Evolutionary conservation across 2,113 vertebrate species (phyloP), one percentile per base, ranked within the genome.

Genomic region (Rhegmatorhina hoffmannsi): DNA sequence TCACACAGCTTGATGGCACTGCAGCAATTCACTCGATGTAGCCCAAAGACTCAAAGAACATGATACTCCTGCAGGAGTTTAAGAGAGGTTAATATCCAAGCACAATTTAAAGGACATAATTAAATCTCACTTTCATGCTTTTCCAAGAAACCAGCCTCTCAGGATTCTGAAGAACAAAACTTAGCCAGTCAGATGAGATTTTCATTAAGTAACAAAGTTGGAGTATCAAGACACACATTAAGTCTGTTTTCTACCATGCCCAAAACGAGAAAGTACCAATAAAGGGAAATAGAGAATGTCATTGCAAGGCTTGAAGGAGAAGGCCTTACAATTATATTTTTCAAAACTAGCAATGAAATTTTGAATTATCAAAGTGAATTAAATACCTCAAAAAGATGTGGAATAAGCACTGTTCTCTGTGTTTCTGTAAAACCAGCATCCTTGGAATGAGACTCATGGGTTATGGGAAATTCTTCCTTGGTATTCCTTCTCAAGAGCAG

Each of bases 41-140:
- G 82, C 79, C 47, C 79, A 53, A 95, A 95, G 58, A 87, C 20
- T 81, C 74, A 70, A 87, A 96, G 55, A 92, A 77, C 46, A 60
- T 31, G 50, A 53, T 76, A 94, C 68, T 76, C 89, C 75, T 89
- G 78, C 31, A 59, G 67, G 31, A 73, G 55, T 68, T 84, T 81
- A 69, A 95, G 31, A 15, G 14, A 21, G 21, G 15, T 85, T 85
- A 82, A 81, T 50, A 93, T 36, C n/a, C 52, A 85, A 90, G 20
- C 52, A 80, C 28, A 92, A 46, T 77, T 90, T 90, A 88, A 96
- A 95, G 43, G 55, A 50, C 64, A 72, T 84, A 94, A 97, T 97
- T 96, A 95, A 96, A 96, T 81, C 29, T 63, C 33, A 66, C 28
- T 94, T 94, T 86, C 46, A 64, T 15, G 58, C 31, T 90, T 60